Evolutionary conservation across 2,888 invertebrate species (phyloP).

Genomic region (Tachina lurida): DNA sequence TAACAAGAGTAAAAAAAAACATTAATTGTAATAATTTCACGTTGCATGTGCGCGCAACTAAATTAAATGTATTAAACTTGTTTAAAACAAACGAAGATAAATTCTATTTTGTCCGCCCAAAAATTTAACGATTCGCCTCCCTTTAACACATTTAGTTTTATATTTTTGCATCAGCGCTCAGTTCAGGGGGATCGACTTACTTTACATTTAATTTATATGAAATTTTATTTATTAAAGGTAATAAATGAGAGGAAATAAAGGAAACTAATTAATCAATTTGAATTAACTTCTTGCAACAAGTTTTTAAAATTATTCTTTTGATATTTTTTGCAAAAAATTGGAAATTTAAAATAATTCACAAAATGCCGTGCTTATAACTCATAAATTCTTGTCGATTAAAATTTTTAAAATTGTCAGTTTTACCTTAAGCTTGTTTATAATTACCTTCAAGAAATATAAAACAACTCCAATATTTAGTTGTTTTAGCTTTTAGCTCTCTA

Average conservation of each 20-base stretch:
- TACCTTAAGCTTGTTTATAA: background rate
- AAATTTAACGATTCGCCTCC: constrained; percentile 56
- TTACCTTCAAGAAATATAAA: no score
- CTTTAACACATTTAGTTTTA: constrained; percentile 48
- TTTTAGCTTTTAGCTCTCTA: no score
- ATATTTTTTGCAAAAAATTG: background rate
- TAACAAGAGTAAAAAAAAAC: background rate
- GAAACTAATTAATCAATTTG: constrained; percentile 31
- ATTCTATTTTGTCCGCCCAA: constrained; percentile 54
- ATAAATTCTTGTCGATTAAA: constrained; percentile 7
- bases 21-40: background rate
- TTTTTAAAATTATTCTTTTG: background rate
- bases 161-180: background rate
- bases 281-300: constrained; percentile 2
- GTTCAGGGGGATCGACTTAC: background rate
- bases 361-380: background rate
- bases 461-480: no score
- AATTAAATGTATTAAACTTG: constrained; percentile 32
- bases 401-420: background rate
- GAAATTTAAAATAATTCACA: background rate
- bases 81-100: constrained; percentile 29
- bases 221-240: constrained; percentile 23
- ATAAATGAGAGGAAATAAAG: background rate
- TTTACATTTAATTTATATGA: constrained; percentile 16
- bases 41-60: constrained; percentile 22